A percentile compares a stretch with the other conserved stretches of the same genome.
phyloP scores from a whole-genome alignment of 2,113 vertebrate genomes.

The Setophaga coronata region DNA sequence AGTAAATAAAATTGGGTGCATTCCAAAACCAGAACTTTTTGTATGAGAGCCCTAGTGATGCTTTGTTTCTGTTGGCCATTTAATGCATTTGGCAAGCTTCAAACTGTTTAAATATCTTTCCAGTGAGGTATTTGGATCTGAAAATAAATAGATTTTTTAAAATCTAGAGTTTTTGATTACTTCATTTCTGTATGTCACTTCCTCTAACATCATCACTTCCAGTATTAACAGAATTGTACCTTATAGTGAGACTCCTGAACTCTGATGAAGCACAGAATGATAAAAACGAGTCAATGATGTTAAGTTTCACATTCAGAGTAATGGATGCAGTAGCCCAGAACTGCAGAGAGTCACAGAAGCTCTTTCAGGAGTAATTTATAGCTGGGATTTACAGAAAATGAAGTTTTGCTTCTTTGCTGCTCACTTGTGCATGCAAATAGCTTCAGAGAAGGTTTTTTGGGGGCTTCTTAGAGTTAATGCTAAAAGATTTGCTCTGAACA shows the following conservation, averaged over 20 bases:
- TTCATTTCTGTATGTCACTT: slow-evolving; percentile 12
- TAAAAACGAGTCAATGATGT: background rate
- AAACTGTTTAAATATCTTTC: slow-evolving; percentile 43
- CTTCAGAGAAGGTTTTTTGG: background rate
- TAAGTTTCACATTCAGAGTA: background rate
- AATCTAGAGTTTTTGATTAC: background rate
- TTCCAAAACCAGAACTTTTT: slow-evolving; percentile 19
- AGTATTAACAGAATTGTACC: background rate
- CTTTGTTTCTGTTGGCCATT: slow-evolving; percentile 34
- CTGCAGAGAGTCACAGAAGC: background rate
- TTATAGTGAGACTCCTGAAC: background rate
- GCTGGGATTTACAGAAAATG: background rate
- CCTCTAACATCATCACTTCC: background rate
- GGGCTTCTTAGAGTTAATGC: background rate
- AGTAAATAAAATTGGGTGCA: background rate
- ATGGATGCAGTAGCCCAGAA: background rate
- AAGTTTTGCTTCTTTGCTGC: background rate
- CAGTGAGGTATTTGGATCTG: slow-evolving; percentile 30
- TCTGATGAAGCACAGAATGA: background rate
- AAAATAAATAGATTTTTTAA: background rate
- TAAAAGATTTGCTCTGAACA: background rate
- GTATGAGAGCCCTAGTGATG: background rate
- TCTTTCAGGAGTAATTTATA: slow-evolving; percentile 10
- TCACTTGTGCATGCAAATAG: background rate
- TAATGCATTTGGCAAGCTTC: slow-evolving; percentile 48